Conservation (phyloP, 2,888 invertebrate species). For the Lathronympha strigana region DNA sequence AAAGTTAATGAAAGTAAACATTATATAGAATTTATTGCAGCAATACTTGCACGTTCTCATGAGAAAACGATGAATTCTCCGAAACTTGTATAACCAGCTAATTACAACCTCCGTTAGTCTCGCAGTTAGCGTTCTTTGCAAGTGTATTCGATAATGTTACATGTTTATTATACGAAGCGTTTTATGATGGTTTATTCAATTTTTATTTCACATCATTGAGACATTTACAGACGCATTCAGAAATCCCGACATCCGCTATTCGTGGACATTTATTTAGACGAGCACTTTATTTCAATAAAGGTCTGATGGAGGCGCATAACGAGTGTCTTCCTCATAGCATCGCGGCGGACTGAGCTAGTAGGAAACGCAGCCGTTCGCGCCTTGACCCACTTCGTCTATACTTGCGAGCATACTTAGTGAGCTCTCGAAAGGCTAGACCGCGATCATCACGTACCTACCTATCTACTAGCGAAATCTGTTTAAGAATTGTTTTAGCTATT, state of each 20-base stretch:
- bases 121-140: conserved; percentile 9
- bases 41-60: conserved; percentile 25
- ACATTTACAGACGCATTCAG: conserved; percentile 10
- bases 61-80: conserved; percentile 23
- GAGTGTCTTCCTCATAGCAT: conserved; percentile 70
- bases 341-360: conserved; percentile 58
- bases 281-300: conserved; percentile 56
- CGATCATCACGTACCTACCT: conserved; percentile 16
- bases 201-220: background rate
- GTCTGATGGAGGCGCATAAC: conserved; percentile 63
- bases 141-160: background rate
- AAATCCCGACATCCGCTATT: conserved; percentile 32
- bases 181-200: conserved; percentile 1
- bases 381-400: conserved; percentile 74
- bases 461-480: conserved; percentile 1
- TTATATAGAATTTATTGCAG: conserved; percentile 21
- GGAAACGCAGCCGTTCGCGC: conserved; percentile 72
- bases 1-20: conserved; percentile 8
- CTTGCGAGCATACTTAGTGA: conserved; percentile 45
- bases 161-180: background rate
- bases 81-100: conserved; percentile 13
- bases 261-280: conserved; percentile 31
- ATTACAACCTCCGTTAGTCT: conserved; percentile 7
- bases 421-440: conserved; percentile 33
- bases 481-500: background rate